These are phyloP conservation scores for Progne subis DNA, from an alignment of 2,113 vertebrate species.

Conservation along the genomic window DNA sequence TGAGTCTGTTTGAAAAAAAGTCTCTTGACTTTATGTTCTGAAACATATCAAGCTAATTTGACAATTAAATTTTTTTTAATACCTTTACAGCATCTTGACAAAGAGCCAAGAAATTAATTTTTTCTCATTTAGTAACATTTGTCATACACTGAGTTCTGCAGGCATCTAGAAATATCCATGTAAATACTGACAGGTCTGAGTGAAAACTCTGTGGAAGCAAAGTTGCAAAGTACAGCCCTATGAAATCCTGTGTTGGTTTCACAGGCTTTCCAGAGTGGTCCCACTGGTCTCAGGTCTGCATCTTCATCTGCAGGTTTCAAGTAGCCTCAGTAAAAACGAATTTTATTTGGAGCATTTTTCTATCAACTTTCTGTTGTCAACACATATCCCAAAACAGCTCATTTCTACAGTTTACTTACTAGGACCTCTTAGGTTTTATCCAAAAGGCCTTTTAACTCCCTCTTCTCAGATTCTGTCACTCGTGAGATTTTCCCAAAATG, in stretches of 20 bases:
- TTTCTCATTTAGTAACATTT: neutral
- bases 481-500: neutral
- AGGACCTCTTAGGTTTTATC: neutral
- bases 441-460: neutral
- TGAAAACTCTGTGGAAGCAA: neutral
- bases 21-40: neutral
- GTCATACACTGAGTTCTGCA: neutral
- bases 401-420: neutral
- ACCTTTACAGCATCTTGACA: neutral
- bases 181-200: neutral
- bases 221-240: neutral
- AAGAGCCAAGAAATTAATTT: neutral
- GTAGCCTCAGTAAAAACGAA: neutral
- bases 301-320: neutral
- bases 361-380: neutral
- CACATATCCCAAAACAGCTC: neutral
- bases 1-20: neutral
- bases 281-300: neutral
- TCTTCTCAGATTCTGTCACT: neutral
- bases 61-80: neutral
- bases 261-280: neutral
- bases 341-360: neutral
- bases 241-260: neutral
- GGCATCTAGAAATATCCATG: neutral
- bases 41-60: neutral